Conservation (phyloP, 1,140 invertebrate species). For the Brachionus angularis region DNA sequence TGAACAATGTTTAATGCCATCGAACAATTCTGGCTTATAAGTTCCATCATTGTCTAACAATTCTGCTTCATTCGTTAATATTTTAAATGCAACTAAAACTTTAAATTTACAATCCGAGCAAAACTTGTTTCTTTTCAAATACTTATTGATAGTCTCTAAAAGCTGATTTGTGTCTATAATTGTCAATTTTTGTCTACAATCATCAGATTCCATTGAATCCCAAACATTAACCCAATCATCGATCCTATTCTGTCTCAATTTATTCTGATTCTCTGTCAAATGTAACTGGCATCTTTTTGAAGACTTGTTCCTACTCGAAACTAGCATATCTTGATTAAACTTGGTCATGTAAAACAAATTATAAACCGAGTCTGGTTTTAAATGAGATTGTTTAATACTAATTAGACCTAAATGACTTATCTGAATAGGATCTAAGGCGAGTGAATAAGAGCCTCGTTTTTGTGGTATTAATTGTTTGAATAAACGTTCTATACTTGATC, state of each 20-base stretch:
- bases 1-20: not conserved
- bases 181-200: conserved; percentile 77
- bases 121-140: conserved; percentile 81
- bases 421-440: conserved; percentile 18
- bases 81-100: conserved; percentile 76
- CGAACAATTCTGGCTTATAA: not conserved
- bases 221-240: conserved; percentile 63
- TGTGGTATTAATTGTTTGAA: not conserved
- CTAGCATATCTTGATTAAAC: conserved; percentile 29
- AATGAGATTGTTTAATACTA: not conserved
- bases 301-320: conserved; percentile 45
- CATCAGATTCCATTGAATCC: conserved; percentile 74
- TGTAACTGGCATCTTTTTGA: conserved; percentile 45
- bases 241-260: conserved; percentile 42
- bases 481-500: not conserved
- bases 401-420: not conserved
- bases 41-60: not conserved
- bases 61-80: conserved; percentile 77
- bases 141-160: conserved; percentile 76
- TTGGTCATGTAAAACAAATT: conserved; percentile 68
- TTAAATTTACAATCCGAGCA: conserved; percentile 85
- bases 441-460: not conserved
- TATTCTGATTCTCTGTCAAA: conserved; percentile 46
- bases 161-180: conserved; percentile 76
- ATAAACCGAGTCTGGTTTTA: conserved; percentile 50